Evolutionary conservation across 1,140 invertebrate genomes (phyloP).

Genomic region (Drosophila varians): DNA sequence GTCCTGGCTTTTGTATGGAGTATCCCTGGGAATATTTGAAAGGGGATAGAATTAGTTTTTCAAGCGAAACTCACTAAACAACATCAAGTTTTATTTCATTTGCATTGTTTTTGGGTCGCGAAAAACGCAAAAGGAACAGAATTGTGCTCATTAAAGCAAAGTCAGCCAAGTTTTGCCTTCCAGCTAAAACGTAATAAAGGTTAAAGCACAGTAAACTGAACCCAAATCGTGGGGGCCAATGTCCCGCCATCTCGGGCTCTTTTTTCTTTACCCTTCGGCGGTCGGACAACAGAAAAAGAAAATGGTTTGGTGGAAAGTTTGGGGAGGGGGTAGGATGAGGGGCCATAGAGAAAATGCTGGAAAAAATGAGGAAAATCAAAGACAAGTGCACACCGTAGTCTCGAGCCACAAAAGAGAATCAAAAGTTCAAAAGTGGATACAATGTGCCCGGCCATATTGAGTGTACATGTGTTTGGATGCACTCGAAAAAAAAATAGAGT

Average conservation of each 20-base stretch:
- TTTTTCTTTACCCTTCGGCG: constrained; percentile 32
- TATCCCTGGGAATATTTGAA: too few species aligned
- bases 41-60: too few species aligned
- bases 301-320: neutral
- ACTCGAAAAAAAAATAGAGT: constrained; percentile 1
- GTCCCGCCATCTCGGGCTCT: constrained; percentile 6
- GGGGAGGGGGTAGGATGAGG: constrained; percentile 8
- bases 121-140: too few species aligned
- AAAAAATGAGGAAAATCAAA: constrained; percentile 55
- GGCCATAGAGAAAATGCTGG: constrained; percentile 1
- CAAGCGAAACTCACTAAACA: too few species aligned
- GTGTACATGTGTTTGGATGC: constrained; percentile 15
- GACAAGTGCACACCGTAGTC: constrained; percentile 62
- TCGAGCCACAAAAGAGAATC: constrained; percentile 62
- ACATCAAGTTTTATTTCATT: too few species aligned
- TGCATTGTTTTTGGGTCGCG: too few species aligned
- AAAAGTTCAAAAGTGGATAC: constrained; percentile 58
- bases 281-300: constrained; percentile 32
- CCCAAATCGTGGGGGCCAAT: constrained; percentile 35
- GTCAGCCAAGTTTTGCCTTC: too few species aligned
- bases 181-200: constrained; percentile 69
- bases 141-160: constrained; percentile 80
- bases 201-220: constrained; percentile 36
- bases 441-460: constrained; percentile 21
- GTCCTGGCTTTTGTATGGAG: too few species aligned